These are phyloP conservation scores for Oscheius sp. DNA, from an alignment of 2,888 invertebrate genomes.

Conservation along the genomic window DNA sequence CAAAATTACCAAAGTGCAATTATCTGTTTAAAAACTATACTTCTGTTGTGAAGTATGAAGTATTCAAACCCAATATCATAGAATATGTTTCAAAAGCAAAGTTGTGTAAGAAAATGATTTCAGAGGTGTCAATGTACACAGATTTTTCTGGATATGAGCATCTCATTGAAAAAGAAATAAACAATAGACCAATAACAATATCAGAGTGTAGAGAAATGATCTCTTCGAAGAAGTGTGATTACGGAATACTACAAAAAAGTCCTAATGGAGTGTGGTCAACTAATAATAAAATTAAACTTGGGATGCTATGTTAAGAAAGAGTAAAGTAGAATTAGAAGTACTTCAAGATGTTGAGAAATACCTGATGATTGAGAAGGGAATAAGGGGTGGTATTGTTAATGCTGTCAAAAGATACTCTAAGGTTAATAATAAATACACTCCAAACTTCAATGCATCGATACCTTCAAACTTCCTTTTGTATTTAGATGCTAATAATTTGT, in stretches of 20 bases:
- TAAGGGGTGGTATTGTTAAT: no score
- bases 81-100: slow-evolving; percentile 39
- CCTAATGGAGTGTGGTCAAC: slow-evolving; percentile 34
- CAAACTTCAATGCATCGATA: no score
- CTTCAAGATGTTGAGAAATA: no score
- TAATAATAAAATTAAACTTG: slow-evolving; percentile 53
- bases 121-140: no score
- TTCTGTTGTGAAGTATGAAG: slow-evolving; percentile 13
- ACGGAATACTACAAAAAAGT: slow-evolving; percentile 39
- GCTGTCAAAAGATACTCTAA: no score
- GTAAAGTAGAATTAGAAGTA: no score
- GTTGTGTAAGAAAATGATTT: slow-evolving; percentile 37
- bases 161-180: slow-evolving; percentile 45
- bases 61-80: no score
- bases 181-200: slow-evolving; percentile 37
- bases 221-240: slow-evolving; percentile 43
- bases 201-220: slow-evolving; percentile 52
- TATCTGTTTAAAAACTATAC: slow-evolving; percentile 44
- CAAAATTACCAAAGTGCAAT: slow-evolving; percentile 40
- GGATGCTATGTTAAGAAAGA: no score
- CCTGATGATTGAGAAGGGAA: no score
- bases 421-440: no score
- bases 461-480: no score
- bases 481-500: no score
- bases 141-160: slow-evolving; percentile 53